A percentile compares a stretch with the other conserved stretches of the same genome.
Evolutionary conservation across 92 coral and sea anemone species (phyloP).

Genomic region (Desmophyllum pertusum): DNA sequence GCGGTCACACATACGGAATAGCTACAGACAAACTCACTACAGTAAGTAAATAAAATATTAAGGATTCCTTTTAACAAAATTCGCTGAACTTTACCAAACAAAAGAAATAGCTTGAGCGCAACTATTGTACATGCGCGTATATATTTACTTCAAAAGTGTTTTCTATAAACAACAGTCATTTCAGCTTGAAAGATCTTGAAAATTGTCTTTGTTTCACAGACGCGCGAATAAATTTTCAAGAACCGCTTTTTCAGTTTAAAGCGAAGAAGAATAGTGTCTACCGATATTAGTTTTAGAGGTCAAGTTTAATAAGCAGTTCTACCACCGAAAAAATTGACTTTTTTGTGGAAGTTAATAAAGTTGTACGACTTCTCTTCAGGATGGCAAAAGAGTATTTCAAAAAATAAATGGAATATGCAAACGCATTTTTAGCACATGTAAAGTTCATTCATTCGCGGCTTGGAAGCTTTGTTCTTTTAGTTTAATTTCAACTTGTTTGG

Average conservation of each 20-base stretch:
- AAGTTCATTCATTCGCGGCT: neutral
- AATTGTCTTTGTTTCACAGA: neutral
- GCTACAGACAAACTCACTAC: conserved; percentile 93
- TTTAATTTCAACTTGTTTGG: conserved; percentile 15
- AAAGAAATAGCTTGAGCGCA: neutral
- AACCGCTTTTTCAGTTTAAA: neutral
- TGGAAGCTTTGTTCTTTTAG: conserved; percentile 4
- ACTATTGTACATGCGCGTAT: neutral
- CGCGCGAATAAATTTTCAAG: neutral
- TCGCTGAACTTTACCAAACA: conserved; percentile 2
- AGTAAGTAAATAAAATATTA: conserved; percentile 53
- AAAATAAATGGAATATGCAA: conserved; percentile 6
- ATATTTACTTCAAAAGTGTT: conserved; percentile 3
- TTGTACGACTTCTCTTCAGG: neutral
- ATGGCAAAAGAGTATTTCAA: neutral
- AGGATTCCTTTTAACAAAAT: neutral
- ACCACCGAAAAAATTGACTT: neutral
- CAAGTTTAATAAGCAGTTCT: neutral
- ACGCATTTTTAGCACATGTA: conserved; percentile 13
- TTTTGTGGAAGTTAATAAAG: neutral
- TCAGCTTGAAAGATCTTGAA: no score
- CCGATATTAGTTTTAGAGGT: neutral
- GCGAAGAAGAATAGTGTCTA: neutral
- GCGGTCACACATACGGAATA: conserved; percentile 97
- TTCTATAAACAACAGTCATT: neutral